A percentile compares a stretch with the other conserved stretches of the same genome.
These are phyloP conservation scores for Eolophus roseicapilla DNA, from an alignment of 2,113 vertebrate genomes.

Conservation along the genomic window DNA sequence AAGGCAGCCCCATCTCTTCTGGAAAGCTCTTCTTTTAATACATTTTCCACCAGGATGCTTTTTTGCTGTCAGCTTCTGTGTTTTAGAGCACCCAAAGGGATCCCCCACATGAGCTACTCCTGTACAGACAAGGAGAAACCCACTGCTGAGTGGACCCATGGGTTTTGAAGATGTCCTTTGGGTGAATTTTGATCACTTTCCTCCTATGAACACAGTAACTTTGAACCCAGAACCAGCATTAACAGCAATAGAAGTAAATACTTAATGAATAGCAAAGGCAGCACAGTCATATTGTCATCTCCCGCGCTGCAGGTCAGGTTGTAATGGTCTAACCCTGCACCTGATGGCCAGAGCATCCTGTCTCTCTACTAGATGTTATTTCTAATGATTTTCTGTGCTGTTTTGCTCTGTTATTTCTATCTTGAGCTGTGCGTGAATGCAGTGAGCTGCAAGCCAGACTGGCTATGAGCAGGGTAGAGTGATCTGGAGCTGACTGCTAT, in stretches of 20 bases:
- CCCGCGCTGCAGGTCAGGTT: background rate
- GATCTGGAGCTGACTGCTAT: background rate
- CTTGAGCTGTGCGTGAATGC: background rate
- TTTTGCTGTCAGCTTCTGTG: background rate
- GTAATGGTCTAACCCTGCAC: no score
- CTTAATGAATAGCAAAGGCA: background rate
- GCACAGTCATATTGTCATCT: background rate
- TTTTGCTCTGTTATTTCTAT: background rate
- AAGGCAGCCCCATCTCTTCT: background rate
- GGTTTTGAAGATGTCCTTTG: background rate
- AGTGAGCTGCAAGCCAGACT: background rate
- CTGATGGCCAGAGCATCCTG: background rate
- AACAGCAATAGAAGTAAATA: no score
- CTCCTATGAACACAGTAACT: background rate
- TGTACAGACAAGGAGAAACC: background rate
- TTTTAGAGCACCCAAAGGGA: background rate
- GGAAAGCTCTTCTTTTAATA: background rate
- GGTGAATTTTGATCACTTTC: background rate
- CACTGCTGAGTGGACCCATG: background rate
- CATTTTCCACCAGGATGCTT: background rate
- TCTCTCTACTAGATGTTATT: background rate
- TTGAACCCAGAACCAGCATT: background rate
- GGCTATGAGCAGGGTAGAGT: background rate
- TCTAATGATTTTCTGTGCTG: background rate
- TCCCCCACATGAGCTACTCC: background rate